Evolutionary conservation across 2,888 invertebrate genomes (phyloP), one percentile per base, ranked within the genome.

Genomic region (Salticus scenicus): DNA sequence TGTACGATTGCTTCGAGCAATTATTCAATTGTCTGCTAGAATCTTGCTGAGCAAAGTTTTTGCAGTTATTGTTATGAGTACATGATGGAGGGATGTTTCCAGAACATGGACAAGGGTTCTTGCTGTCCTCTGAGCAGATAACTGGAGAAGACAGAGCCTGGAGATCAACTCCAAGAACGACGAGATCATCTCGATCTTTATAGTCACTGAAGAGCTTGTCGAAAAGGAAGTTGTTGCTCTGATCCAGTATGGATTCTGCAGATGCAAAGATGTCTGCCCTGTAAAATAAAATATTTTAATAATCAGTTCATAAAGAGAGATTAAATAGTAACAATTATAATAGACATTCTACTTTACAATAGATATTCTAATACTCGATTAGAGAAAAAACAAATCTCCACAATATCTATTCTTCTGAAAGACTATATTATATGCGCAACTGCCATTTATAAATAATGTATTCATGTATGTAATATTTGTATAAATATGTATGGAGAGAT

Each of bases 101-200:
- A 14, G 74, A 41, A 5, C 41, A 28, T 17, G 47, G 41, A 10
- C 70, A 37, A 2, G 66, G 24, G 28, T 51, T 69, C 33, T 24
- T 41, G 28, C 37, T 30, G 37, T 85, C 74, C 27, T 85, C 79
- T 17, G 69, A 10, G 42, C 64, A 33, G n/a, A 75, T 37, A 30
- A 74, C 74, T 8, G 77, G 64, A 1, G 80, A 75, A 1, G 79
- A 75, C 20, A 92, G 88, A 10, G 91, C 89, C 85, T 90, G 90
- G 33, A 92, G 90, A 88, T 91, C 91, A 63, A 92, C 91, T 28
- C 91, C 92, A 24, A 92, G 89, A 12, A 92, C 91, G 41, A 91
- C 89, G 37, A 92, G 41, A 30, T 87, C 87, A 41, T 87, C 87
- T 12, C 80, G 30, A 0, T 73, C 73, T 14, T 31, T 37, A 5